A percentile compares a stretch with the other conserved stretches of the same genome.
These are phyloP conservation scores for Argopecten irradians DNA, from an alignment of 1,140 invertebrate species.

Conservation along the genomic window DNA sequence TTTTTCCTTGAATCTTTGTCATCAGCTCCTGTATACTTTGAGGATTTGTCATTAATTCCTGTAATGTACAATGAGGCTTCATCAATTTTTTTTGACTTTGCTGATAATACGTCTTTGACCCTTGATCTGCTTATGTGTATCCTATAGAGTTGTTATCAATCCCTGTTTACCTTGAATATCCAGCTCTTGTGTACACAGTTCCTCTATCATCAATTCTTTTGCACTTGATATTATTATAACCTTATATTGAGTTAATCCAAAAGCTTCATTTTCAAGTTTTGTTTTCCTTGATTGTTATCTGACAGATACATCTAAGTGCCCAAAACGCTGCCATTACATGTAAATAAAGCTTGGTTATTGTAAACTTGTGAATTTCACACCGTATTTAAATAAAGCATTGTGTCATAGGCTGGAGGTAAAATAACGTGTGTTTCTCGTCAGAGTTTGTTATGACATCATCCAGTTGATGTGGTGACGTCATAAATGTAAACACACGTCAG, in stretches of 20 bases:
- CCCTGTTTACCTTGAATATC: too few relatives aligned
- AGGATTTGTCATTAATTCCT: not conserved
- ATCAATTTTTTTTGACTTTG: too few relatives aligned
- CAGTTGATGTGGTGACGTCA: conserved; percentile 8
- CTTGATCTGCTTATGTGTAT: too few relatives aligned
- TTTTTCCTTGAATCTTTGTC: not conserved
- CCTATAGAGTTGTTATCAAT: too few relatives aligned
- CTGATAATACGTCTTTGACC: too few relatives aligned
- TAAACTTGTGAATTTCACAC: not conserved
- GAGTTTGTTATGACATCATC: not conserved
- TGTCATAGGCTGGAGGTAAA: not conserved
- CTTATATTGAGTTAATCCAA: too few relatives aligned
- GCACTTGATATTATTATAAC: too few relatives aligned
- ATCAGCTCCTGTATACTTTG: not conserved
- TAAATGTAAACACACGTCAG: conserved; percentile 1
- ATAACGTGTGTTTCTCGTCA: not conserved
- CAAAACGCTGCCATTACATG: not conserved
- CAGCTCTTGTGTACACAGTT: not conserved
- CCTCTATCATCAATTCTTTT: not conserved
- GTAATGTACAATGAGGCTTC: too few relatives aligned
- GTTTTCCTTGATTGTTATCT: not conserved
- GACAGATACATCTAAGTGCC: too few relatives aligned
- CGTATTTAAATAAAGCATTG: not conserved
- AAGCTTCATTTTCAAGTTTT: not conserved
- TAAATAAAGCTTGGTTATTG: not conserved